Conservation (phyloP, 2,113 vertebrate species). For the Choloepus hoffmanni region DNA sequence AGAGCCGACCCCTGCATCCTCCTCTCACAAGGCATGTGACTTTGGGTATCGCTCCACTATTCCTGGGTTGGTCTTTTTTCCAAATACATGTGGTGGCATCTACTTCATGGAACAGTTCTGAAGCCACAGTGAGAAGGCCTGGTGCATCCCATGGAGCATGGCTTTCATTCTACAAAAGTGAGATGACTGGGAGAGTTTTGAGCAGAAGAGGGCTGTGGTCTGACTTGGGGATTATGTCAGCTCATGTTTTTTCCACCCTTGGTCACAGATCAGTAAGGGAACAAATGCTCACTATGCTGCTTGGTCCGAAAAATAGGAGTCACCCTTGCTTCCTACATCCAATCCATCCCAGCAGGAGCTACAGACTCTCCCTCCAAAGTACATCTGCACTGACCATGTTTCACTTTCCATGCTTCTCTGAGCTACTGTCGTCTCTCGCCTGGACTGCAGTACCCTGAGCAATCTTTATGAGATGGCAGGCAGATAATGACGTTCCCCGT, state of each 20-base stretch:
- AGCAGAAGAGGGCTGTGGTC: neutral
- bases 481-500: neutral
- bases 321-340: neutral
- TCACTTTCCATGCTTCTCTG: accelerated
- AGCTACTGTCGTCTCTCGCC: neutral
- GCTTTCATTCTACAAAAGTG: neutral
- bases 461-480: neutral
- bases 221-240: neutral
- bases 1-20: accelerated
- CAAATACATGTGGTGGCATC: neutral
- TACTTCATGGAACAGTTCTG: neutral
- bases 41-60: accelerated
- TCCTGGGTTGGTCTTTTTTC: neutral
- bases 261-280: neutral
- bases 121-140: neutral
- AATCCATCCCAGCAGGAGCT: neutral
- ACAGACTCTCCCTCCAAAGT: neutral
- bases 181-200: neutral
- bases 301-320: neutral
- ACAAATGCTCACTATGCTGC: neutral
- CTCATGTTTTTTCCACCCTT: accelerated
- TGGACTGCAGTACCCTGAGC: neutral
- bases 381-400: accelerated
- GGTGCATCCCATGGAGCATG: accelerated
- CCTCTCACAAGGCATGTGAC: too few relatives aligned